Conservation (phyloP, 2,888 invertebrate species). For the Drosophila anomelani region DNA sequence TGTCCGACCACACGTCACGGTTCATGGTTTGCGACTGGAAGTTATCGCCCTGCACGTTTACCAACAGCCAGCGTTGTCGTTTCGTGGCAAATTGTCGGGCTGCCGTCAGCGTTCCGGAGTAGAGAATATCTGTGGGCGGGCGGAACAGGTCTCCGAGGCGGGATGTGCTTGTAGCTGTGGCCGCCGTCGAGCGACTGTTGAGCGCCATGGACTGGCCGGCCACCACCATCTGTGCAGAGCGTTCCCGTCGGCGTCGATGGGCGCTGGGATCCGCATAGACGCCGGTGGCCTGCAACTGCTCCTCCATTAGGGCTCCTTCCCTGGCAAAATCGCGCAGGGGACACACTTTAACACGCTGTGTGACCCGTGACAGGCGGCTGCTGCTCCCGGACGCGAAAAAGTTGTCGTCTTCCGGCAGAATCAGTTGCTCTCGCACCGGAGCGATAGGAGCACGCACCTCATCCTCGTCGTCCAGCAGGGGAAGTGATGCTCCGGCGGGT, state of each 20-base stretch:
- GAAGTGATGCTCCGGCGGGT: slow-evolving; percentile 14
- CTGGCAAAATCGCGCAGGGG: slow-evolving; percentile 84
- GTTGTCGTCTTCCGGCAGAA: slow-evolving; percentile 84
- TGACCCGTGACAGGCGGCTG: slow-evolving; percentile 69
- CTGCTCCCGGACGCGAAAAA: slow-evolving; percentile 76
- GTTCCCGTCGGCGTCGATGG: slow-evolving; percentile 59
- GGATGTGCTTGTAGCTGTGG: slow-evolving; percentile 79
- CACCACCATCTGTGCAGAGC: slow-evolving; percentile 70
- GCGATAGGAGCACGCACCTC: slow-evolving; percentile 84
- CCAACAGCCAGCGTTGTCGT: slow-evolving; percentile 88
- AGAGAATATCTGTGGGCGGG: slow-evolving; percentile 89
- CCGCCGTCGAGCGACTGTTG: slow-evolving; percentile 40
- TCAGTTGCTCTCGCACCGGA: slow-evolving; percentile 82
- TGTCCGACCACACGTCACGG: slow-evolving; percentile 89
- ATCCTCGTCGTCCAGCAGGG: slow-evolving; percentile 56
- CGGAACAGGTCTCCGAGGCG: slow-evolving; percentile 88
- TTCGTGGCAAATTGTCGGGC: slow-evolving; percentile 86
- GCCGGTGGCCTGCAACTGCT: slow-evolving; percentile 77
- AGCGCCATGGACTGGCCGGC: slow-evolving; percentile 60
- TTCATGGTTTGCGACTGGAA: slow-evolving; percentile 90
- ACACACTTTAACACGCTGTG: slow-evolving; percentile 81
- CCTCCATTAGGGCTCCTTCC: slow-evolving; percentile 83
- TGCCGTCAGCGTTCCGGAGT: slow-evolving; percentile 86
- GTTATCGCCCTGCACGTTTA: slow-evolving; percentile 89
- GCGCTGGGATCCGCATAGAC: slow-evolving; percentile 57